Conservation (phyloP, 2,113 vertebrate genomes). For the Strix aluco region DNA sequence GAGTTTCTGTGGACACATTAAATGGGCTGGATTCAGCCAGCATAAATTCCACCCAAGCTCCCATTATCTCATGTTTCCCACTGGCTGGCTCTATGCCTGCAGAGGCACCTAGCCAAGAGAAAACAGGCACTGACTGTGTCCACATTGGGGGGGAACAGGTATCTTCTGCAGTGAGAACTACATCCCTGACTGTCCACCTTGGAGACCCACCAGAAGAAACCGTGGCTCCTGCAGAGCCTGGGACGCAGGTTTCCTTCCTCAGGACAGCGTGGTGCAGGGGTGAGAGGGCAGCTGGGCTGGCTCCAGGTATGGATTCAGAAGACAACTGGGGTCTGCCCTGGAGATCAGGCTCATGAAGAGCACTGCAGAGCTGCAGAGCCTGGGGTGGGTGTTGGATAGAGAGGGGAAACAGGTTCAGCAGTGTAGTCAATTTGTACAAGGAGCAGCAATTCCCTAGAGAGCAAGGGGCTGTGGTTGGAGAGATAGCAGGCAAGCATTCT, state of each 20-base stretch:
- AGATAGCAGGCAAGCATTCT: neutral
- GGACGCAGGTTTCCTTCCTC: neutral
- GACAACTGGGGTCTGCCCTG: neutral
- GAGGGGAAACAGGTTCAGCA: neutral
- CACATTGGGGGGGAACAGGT: neutral
- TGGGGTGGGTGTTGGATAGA: neutral
- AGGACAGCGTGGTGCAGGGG: neutral
- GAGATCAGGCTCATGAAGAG: neutral
- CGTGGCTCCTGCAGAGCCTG: neutral
- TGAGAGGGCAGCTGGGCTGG: neutral
- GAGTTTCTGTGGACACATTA: constrained; percentile 2
- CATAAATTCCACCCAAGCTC: neutral
- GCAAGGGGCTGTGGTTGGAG: neutral
- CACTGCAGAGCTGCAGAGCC: neutral
- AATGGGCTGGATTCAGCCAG: neutral
- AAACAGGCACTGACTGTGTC: neutral
- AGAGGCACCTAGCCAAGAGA: neutral
- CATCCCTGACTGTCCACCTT: neutral
- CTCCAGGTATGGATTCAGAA: neutral
- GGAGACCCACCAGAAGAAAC: neutral
- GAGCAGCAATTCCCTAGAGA: neutral
- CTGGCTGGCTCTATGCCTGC: neutral
- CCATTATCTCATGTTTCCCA: constrained; percentile 25
- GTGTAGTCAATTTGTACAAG: neutral
- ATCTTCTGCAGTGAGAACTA: neutral